Base-by-base conservation (phyloP, 2,113 vertebrate species). In the Orientallactaga bullata region DNA sequence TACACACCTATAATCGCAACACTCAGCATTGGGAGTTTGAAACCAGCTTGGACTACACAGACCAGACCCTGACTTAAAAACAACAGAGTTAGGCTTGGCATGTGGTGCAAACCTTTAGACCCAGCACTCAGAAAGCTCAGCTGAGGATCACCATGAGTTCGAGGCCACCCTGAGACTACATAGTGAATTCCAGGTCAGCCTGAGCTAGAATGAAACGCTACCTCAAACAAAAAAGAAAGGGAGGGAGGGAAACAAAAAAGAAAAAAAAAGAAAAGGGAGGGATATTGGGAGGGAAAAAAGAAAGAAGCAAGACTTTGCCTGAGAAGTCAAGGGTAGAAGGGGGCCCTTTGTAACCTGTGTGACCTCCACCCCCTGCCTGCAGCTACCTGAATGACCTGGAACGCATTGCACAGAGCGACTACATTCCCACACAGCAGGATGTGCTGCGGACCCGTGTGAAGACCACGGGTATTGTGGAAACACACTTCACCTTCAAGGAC, bases 401-500 rank as follows among this genome's bases (percentile, higher is more conserved):
- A 79, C 96, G 97, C 74, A 97, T 97, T 0, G 96, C 97, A 0
- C 98, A 99, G 97, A 97, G 98, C 0, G 99, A 99, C 97, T 99
- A 99, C 97, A 99, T 99, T 96, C 99, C 99, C 86, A 99, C 99
- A 0, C 99, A 99, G 98, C 99, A 99, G 97, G 99, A 99, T 0
- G 99, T 99, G 95, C 98, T 99, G 84, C 98, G 99, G 96, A 99
- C 99, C 91, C 98, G 99, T 13, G 99, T 99, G 96, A 99, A 99
- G 98, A 99, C 99, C 97, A 99, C 99, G 0, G 99, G 99, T 93
- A 99, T 99, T 0, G 99, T 99, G 85, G 99, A 99, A 98, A 99
- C 99, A 18, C 99, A 99, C 97, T 99, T 99, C 98, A 99, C 99
- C 94, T 99, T 99, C 98, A 99, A 99, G 98, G 99, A 99, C 88